Conservation (phyloP, 2,888 invertebrate species). For the Teleiodes luculella region DNA sequence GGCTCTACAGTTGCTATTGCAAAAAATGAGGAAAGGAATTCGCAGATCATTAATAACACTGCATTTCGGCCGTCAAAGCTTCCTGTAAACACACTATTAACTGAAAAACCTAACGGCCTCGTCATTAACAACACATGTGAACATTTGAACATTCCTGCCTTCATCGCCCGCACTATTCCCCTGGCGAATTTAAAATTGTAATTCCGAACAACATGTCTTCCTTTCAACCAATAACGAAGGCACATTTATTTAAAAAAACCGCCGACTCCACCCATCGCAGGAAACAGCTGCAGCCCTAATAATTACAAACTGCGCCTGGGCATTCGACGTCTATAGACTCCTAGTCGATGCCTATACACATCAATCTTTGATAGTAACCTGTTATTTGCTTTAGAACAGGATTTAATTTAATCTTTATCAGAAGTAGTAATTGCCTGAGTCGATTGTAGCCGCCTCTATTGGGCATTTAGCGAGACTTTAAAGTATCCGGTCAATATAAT, state of each 20-base stretch:
- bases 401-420: conserved; percentile 16
- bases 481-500: neutral
- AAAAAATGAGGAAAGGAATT: conserved; percentile 4
- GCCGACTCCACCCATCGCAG: conserved; percentile 63
- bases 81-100: conserved; percentile 9
- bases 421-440: conserved; percentile 19
- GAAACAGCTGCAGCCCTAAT: conserved; percentile 74
- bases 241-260: conserved; percentile 63
- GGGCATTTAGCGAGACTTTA: neutral
- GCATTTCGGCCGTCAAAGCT: conserved; percentile 7
- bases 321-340: conserved; percentile 52
- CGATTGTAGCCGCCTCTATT: conserved; percentile 7
- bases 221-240: conserved; percentile 65
- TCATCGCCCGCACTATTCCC: conserved; percentile 60
- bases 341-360: conserved; percentile 38
- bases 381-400: conserved; percentile 34
- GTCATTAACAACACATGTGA: conserved; percentile 64
- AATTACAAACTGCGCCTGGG: conserved; percentile 68
- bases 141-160: conserved; percentile 66
- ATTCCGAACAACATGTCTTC: conserved; percentile 52
- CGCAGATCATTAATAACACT: conserved; percentile 3
- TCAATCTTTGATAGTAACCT: conserved; percentile 28
- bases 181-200: conserved; percentile 75
- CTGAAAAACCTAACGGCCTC: conserved; percentile 38
- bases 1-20: neutral